These are phyloP conservation scores for chimpanzee (Pan troglodytes) DNA, from an alignment of 2,113 vertebrate genomes.

Conservation along the genomic window NHGRI_mPanTro3-v2.1_pri NC_072416.2:63746001-63746500, in stretches of 20 bases:
- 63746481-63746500: constrained; percentile 57
- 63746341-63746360: not conserved
- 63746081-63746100: not conserved
- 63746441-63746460: constrained; percentile 64
- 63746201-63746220: not conserved
- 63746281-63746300: not conserved
- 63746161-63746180: not conserved
- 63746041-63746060: accelerated
- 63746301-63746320: not conserved
- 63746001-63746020: not conserved
- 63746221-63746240: accelerated
- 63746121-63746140: not conserved
- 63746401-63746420: not conserved
- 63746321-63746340: not conserved
- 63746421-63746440: not conserved
- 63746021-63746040: not conserved
- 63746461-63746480: constrained; percentile 55
- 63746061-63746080: not conserved
- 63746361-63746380: not conserved
- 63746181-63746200: not conserved
- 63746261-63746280: not conserved
- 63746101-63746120: too few species aligned
- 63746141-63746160: too few species aligned
- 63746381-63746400: not conserved
- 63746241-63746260: not conserved